A percentile compares a stretch with the other conserved stretches of the same genome.
These are phyloP conservation scores for Clivina fossor DNA, from an alignment of 2,888 invertebrate species.

Conservation along the genomic window DNA sequence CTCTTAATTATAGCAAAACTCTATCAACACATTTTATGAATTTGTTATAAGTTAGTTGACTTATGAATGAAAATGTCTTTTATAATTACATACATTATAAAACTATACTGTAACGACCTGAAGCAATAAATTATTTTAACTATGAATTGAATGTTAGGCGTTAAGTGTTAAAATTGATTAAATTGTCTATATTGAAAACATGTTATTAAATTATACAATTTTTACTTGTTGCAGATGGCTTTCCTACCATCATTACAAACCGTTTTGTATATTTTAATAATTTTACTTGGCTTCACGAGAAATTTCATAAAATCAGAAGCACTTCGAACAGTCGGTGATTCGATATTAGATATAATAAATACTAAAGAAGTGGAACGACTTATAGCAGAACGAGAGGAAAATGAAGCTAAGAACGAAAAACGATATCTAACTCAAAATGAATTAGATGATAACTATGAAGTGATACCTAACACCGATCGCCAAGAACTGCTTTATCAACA, in stretches of 20 bases:
- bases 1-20: no score
- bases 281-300: slow-evolving; percentile 7
- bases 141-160: no score
- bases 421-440: slow-evolving; percentile 60
- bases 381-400: slow-evolving; percentile 51
- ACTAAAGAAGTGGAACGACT: slow-evolving; percentile 62
- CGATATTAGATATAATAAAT: slow-evolving; percentile 64
- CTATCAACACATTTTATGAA: no score
- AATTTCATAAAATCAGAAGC: slow-evolving; percentile 7
- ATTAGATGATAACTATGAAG: slow-evolving; percentile 56
- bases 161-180: background rate
- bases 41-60: no score
- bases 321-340: slow-evolving; percentile 49
- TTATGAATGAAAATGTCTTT: no score
- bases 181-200: no score
- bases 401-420: slow-evolving; percentile 51
- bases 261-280: slow-evolving; percentile 11
- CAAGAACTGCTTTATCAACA: slow-evolving; percentile 45
- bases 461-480: slow-evolving; percentile 52
- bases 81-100: no score
- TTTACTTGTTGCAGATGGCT: slow-evolving; percentile 30
- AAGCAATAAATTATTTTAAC: no score
- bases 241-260: slow-evolving; percentile 10
- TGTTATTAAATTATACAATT: no score
- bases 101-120: no score